Conservation (phyloP, 2,888 invertebrate genomes). For the Schizaphis graminum region DNA sequence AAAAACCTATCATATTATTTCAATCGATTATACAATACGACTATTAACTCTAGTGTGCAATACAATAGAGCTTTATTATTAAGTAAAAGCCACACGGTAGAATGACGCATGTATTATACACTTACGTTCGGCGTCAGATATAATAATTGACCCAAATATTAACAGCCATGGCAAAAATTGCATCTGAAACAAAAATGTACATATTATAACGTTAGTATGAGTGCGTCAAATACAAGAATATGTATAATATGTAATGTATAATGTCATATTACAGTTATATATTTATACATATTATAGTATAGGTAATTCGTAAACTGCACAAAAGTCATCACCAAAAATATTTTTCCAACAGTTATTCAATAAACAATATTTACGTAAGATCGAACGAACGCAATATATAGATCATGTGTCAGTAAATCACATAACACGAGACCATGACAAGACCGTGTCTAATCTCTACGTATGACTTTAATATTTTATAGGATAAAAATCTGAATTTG, state of each 20-base stretch:
- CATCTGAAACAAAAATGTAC: conserved; percentile 59
- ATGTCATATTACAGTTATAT: not conserved
- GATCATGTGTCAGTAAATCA: conserved; percentile 30
- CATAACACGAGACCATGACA: conserved; percentile 38
- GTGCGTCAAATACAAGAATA: not conserved
- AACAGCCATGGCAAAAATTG: conserved; percentile 47
- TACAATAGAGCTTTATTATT: not conserved
- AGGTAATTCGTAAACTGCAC: not conserved
- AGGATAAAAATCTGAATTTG: conserved; percentile 43
- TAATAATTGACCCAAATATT: conserved; percentile 32
- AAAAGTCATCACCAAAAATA: conserved; percentile 13
- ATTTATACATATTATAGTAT: not conserved
- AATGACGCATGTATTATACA: not conserved
- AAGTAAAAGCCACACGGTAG: not conserved
- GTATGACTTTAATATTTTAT: conserved; percentile 12
- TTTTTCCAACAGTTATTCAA: conserved; percentile 3
- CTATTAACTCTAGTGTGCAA: not conserved
- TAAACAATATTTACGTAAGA: conserved; percentile 27
- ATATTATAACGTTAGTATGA: not conserved
- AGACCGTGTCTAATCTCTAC: conserved; percentile 37
- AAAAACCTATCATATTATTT: not conserved
- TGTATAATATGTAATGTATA: not conserved
- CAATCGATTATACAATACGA: not conserved
- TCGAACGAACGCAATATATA: not conserved
- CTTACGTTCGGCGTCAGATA: conserved; percentile 59